Evolutionary conservation across 1,140 invertebrate species (phyloP).

Genomic region (Hylaeus volcanicus): DNA sequence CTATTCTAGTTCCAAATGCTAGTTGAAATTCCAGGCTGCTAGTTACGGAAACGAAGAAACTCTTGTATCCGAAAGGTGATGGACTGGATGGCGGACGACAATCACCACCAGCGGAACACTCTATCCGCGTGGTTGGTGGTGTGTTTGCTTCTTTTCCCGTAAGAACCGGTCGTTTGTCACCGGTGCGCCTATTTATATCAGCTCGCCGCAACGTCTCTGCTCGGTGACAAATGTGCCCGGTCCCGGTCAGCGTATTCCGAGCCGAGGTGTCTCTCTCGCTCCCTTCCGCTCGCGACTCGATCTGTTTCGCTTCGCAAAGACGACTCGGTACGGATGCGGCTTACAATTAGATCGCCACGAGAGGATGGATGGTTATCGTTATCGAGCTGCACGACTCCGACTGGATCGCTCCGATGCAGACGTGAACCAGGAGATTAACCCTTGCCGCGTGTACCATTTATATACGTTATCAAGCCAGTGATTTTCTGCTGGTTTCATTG

Average conservation of each 20-base stretch:
- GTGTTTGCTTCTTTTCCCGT: constrained; percentile 77
- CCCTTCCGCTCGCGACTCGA: not conserved
- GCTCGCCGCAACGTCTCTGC: constrained; percentile 60
- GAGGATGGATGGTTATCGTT: constrained; percentile 1
- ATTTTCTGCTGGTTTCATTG: no score
- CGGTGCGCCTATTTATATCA: constrained; percentile 76
- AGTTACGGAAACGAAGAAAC: no score
- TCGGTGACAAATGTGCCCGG: constrained; percentile 74
- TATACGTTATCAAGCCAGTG: not conserved
- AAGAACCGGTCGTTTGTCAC: constrained; percentile 77
- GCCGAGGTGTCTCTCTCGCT: constrained; percentile 15
- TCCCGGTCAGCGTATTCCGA: constrained; percentile 64
- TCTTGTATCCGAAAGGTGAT: not conserved
- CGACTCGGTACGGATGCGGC: not conserved
- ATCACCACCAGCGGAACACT: constrained; percentile 36
- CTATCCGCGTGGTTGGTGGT: constrained; percentile 20
- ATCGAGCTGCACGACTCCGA: not conserved
- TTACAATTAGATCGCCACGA: not conserved
- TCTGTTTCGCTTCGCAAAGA: not conserved
- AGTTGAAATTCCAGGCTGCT: no score
- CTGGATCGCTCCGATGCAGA: not conserved
- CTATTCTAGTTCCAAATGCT: no score
- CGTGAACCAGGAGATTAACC: constrained; percentile 19
- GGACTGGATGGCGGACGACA: constrained; percentile 18
- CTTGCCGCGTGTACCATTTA: not conserved